Conservation (phyloP, 2,113 vertebrate species). For the Oreocharis arfaki region DNA sequence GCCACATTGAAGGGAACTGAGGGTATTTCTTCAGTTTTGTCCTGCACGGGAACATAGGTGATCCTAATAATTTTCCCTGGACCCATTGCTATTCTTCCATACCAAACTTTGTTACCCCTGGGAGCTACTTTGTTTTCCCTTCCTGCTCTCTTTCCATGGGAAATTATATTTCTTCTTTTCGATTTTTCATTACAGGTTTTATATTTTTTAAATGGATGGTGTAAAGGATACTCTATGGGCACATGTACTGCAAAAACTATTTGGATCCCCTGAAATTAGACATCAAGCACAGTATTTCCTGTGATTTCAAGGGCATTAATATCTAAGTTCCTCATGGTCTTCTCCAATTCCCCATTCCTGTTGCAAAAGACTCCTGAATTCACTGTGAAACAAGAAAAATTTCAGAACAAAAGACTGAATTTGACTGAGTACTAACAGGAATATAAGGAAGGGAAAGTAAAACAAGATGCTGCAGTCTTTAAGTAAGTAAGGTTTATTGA, state of each 20-base stretch:
- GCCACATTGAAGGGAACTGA: background rate
- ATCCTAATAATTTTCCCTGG: background rate
- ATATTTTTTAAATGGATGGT: background rate
- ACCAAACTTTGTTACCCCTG: background rate
- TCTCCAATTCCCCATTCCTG: background rate
- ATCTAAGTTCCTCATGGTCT: background rate
- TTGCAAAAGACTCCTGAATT: background rate
- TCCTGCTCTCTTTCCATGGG: background rate
- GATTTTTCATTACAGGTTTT: background rate
- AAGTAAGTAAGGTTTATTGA: background rate
- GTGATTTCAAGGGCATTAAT: background rate
- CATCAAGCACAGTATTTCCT: background rate
- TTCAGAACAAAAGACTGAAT: background rate
- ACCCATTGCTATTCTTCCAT: background rate
- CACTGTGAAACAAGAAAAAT: background rate
- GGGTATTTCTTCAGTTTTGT: rapidly evolving
- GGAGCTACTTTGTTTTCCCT: background rate
- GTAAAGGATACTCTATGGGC: background rate
- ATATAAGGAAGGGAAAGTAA: background rate
- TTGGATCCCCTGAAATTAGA: background rate
- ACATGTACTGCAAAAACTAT: background rate
- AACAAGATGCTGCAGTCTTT: background rate
- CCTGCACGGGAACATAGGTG: background rate
- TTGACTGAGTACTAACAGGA: background rate
- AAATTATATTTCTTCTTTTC: background rate